phyloP scores from a whole-genome alignment of 1,140 invertebrate genomes.

The Palaemon carinicauda region DNA sequence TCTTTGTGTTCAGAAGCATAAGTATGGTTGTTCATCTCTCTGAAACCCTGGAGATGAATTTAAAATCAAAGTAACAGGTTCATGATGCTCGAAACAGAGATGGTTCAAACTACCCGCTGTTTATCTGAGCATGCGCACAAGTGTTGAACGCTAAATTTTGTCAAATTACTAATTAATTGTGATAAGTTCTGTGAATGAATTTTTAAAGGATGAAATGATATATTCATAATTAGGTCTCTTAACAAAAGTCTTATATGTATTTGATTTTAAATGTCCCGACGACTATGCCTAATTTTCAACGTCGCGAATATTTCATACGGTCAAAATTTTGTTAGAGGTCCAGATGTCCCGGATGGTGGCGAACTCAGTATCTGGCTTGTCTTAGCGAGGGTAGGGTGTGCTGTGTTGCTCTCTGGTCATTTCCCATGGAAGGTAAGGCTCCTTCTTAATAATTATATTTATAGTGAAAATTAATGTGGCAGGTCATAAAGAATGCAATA shows the following conservation, averaged over 20 bases:
- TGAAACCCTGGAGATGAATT: background rate
- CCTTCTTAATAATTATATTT: conserved; percentile 45
- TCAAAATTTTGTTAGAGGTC: background rate
- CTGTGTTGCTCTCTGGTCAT: conserved; percentile 48
- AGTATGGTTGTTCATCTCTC: too few species aligned
- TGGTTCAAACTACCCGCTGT: conserved; percentile 24
- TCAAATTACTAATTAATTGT: background rate
- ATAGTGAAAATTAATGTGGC: conserved; percentile 42
- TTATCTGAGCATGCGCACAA: conserved; percentile 23
- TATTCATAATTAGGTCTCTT: background rate
- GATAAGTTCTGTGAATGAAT: background rate
- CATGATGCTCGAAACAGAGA: background rate
- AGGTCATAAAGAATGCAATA: conserved; percentile 31
- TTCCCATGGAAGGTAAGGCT: conserved; percentile 55
- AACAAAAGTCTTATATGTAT: background rate
- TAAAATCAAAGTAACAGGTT: background rate
- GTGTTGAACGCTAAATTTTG: background rate
- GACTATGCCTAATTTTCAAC: background rate
- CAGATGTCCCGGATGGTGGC: conserved; percentile 51
- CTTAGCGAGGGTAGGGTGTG: conserved; percentile 45
- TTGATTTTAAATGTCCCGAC: background rate
- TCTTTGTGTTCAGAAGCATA: too few species aligned
- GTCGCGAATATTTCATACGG: conserved; percentile 29
- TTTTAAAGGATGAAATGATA: background rate
- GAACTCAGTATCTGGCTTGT: conserved; percentile 46